phyloP scores from a whole-genome alignment of 2,888 invertebrate genomes.

The Glyphotaelius pellucidus region DNA sequence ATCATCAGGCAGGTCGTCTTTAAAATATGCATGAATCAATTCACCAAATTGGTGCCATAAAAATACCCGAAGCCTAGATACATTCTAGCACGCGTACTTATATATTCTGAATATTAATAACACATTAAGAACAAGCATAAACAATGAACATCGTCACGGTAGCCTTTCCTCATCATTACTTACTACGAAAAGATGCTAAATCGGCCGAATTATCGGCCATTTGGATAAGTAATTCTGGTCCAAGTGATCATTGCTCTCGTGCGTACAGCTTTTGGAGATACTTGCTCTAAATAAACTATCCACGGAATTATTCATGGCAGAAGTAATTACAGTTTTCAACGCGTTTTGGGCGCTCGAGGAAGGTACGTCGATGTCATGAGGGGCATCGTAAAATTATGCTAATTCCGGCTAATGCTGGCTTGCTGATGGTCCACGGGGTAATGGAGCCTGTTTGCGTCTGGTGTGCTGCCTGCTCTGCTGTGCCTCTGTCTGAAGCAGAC shows the following conservation, averaged over 20 bases:
- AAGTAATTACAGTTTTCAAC: conserved; percentile 64
- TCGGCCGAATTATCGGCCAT: conserved; percentile 49
- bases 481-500: not conserved
- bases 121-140: conserved; percentile 21
- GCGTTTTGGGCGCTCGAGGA: conserved; percentile 58
- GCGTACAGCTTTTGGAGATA: not conserved
- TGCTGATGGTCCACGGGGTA: conserved; percentile 51
- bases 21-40: conserved; percentile 33
- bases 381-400: conserved; percentile 64
- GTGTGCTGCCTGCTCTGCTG: not conserved
- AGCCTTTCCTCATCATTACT: conserved; percentile 47
- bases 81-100: conserved; percentile 17
- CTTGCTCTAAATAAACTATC: conserved; percentile 39
- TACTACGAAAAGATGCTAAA: conserved; percentile 54
- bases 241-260: conserved; percentile 6
- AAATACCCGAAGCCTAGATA: conserved; percentile 20
- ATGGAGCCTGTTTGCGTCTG: conserved; percentile 34
- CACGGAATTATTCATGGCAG: conserved; percentile 52
- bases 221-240: conserved; percentile 30
- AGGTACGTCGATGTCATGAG: conserved; percentile 59
- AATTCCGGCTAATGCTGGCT: conserved; percentile 64
- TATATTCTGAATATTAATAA: conserved; percentile 38
- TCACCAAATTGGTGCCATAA: conserved; percentile 37
- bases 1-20: not conserved
- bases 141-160: conserved; percentile 50